phyloP scores from a whole-genome alignment of 1,140 invertebrate species.

The Lamellibrachia luymesi region DNA sequence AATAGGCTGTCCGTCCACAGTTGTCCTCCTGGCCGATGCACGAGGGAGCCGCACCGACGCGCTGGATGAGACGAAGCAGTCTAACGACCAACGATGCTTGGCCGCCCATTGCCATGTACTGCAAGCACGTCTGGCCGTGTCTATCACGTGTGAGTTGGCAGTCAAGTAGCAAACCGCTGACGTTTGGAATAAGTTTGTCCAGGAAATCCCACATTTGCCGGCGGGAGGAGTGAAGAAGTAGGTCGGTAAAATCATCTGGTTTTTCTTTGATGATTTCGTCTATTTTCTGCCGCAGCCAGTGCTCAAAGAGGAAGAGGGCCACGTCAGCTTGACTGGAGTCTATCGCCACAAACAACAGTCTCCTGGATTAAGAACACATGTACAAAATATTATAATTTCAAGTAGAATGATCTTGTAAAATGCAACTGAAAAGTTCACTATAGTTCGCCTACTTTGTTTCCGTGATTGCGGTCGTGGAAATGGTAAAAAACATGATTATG shows the following conservation, averaged over 20 bases:
- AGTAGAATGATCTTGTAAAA: neutral
- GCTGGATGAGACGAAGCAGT: neutral
- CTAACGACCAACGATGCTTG: neutral
- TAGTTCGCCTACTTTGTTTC: neutral
- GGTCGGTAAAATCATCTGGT: neutral
- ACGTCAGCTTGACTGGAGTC: neutral
- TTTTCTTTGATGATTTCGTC: neutral
- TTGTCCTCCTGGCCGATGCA: neutral
- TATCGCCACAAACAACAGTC: neutral
- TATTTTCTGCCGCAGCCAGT: neutral
- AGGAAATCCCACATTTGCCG: neutral
- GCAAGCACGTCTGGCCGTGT: neutral
- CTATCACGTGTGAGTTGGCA: neutral
- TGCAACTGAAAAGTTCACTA: neutral
- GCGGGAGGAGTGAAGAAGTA: neutral
- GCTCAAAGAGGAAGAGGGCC: neutral
- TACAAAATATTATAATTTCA: too few species aligned
- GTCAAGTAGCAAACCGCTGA: neutral
- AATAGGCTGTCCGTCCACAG: neutral
- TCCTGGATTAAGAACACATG: neutral
- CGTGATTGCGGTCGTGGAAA: neutral
- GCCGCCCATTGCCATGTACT: neutral
- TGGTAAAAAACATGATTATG: neutral
- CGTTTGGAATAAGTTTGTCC: neutral
- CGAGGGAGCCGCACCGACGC: neutral